Percentiles rank a stretch among this genome's conserved stretches.
These are phyloP conservation scores for Peribatodes rhomboidaria DNA, from an alignment of 2,888 invertebrate genomes.

Conservation along the genomic window DNA sequence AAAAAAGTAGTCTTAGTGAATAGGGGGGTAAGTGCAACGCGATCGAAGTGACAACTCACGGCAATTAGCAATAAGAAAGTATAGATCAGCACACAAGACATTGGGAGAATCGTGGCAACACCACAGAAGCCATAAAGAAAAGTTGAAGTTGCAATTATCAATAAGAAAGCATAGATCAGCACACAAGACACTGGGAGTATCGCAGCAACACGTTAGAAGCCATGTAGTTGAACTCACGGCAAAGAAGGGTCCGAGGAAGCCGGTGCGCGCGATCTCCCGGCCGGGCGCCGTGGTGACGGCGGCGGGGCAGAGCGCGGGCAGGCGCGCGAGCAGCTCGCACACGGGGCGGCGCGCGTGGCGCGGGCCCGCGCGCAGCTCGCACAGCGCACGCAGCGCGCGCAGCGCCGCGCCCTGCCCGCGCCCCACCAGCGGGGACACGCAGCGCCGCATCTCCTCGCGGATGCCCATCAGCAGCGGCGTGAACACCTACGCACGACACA, in stretches of 20 bases:
- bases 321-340: slow-evolving; percentile 72
- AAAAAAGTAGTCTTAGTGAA: too few species aligned
- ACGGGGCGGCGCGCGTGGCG: slow-evolving; percentile 91
- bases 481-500: slow-evolving; percentile 67
- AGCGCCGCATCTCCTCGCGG: slow-evolving; percentile 88
- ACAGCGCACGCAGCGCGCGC: slow-evolving; percentile 91
- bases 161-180: too few species aligned
- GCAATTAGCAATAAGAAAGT: too few species aligned
- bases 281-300: slow-evolving; percentile 92
- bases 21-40: too few species aligned
- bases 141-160: too few species aligned
- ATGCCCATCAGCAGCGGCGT: slow-evolving; percentile 76
- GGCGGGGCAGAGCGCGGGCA: slow-evolving; percentile 89
- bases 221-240: too few species aligned
- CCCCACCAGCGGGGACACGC: slow-evolving; percentile 89
- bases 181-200: too few species aligned
- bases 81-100: too few species aligned
- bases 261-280: slow-evolving; percentile 93
- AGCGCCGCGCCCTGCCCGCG: slow-evolving; percentile 90
- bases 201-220: too few species aligned
- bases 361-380: slow-evolving; percentile 91
- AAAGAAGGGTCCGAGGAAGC: slow-evolving; percentile 96
- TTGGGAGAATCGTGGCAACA: too few species aligned
- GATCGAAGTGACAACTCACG: too few species aligned
- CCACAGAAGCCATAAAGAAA: too few species aligned